Conservation (phyloP, 2,113 vertebrate species). For the Xerus inauris region DNA sequence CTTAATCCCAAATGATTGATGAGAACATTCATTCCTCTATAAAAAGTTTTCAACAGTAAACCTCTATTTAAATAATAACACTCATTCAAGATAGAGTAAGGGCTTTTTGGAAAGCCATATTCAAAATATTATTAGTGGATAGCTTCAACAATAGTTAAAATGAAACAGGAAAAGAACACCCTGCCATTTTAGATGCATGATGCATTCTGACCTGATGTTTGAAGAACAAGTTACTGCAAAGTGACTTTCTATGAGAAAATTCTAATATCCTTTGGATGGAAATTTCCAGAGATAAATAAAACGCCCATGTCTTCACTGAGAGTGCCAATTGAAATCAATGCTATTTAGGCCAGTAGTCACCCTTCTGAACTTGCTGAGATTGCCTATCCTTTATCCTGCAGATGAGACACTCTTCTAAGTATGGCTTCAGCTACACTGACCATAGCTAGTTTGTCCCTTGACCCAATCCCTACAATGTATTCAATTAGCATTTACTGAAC, state of each 20-base stretch:
- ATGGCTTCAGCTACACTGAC: not conserved
- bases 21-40: slow-evolving; percentile 59
- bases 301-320: not conserved
- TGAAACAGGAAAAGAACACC: not conserved
- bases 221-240: not conserved
- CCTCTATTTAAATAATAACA: slow-evolving; percentile 45
- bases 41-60: slow-evolving; percentile 31
- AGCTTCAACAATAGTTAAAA: slow-evolving; percentile 22
- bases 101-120: not conserved
- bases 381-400: not conserved
- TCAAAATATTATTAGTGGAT: not conserved
- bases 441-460: not conserved
- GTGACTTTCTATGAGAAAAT: slow-evolving; percentile 15
- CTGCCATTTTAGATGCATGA: not conserved
- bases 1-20: not conserved
- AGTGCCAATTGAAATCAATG: slow-evolving; percentile 8
- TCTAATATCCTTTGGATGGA: not conserved
- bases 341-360: not conserved
- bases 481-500: not conserved
- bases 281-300: slow-evolving; percentile 37
- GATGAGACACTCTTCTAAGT: not conserved
- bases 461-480: not conserved
- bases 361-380: not conserved
- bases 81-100: not conserved
- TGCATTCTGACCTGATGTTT: not conserved